A percentile compares a stretch with the other conserved stretches of the same genome.
Evolutionary conservation across 2,888 invertebrate genomes (phyloP).

Genomic region (Pandemis heparana): DNA sequence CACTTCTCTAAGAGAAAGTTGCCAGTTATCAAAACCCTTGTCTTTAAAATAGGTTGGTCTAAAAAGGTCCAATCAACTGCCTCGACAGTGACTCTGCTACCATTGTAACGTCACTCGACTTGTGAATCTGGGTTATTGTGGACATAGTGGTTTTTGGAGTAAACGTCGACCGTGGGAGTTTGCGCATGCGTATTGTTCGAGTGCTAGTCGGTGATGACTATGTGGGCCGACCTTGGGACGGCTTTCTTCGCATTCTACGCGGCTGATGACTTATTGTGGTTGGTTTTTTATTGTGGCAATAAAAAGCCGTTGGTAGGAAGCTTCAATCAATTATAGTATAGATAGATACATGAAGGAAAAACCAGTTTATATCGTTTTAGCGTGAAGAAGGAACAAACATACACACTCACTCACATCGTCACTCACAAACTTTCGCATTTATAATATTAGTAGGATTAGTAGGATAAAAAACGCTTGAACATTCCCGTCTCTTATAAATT

Average conservation of each 20-base stretch:
- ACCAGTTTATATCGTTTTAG: no score
- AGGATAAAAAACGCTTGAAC: no score
- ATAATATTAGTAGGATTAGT: no score
- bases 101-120: background rate
- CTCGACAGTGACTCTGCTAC: background rate
- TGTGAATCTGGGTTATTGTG: conserved; percentile 10
- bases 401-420: no score
- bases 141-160: conserved; percentile 37
- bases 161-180: conserved; percentile 41
- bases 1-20: background rate
- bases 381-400: no score
- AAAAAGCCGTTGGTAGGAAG: background rate
- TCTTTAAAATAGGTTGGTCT: background rate
- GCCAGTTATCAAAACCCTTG: background rate
- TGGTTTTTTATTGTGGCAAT: background rate
- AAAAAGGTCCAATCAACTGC: background rate
- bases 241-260: conserved; percentile 53
- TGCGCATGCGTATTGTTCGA: conserved; percentile 28
- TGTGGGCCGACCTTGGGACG: conserved; percentile 57
- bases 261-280: conserved; percentile 7
- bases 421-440: no score
- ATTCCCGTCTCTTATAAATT: no score
- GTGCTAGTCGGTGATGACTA: conserved; percentile 49
- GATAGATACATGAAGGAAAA: no score
- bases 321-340: background rate